phyloP scores from a whole-genome alignment of 2,113 vertebrate genomes.

The Colossoma macropomum region DNA sequence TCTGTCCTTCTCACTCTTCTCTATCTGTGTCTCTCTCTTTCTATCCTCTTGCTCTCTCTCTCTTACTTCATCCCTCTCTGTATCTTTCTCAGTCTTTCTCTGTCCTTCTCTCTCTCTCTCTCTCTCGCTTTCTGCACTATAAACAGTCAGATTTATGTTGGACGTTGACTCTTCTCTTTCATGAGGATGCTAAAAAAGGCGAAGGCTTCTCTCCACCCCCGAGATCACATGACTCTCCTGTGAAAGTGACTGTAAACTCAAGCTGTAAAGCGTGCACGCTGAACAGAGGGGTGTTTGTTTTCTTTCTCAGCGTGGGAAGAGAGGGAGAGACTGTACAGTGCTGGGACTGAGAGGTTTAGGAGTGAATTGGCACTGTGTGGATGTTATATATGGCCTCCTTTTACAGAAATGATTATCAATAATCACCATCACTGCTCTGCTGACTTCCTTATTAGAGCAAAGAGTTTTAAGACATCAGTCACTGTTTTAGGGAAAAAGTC shows the following conservation, averaged over 20 bases:
- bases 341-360: too few relatives aligned
- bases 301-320: not conserved
- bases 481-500: too few relatives aligned
- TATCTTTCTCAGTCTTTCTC: not conserved
- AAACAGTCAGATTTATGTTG: constrained; percentile 72
- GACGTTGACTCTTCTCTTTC: constrained; percentile 69
- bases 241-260: not conserved
- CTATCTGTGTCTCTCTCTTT: not conserved
- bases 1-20: too few relatives aligned
- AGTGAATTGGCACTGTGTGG: too few relatives aligned
- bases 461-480: too few relatives aligned
- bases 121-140: not conserved
- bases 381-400: too few relatives aligned
- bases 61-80: not conserved
- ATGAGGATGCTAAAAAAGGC: constrained; percentile 64
- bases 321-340: too few relatives aligned
- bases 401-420: too few relatives aligned
- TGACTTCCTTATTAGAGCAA: too few relatives aligned
- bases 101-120: not conserved
- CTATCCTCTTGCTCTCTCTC: not conserved
- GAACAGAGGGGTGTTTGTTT: not conserved
- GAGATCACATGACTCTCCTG: constrained; percentile 24
- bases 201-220: not conserved
- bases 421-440: too few relatives aligned
- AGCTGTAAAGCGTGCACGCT: not conserved